Evolutionary conservation across 1,140 invertebrate species (phyloP).

Genomic region (Conopomorpha cramerella): DNA sequence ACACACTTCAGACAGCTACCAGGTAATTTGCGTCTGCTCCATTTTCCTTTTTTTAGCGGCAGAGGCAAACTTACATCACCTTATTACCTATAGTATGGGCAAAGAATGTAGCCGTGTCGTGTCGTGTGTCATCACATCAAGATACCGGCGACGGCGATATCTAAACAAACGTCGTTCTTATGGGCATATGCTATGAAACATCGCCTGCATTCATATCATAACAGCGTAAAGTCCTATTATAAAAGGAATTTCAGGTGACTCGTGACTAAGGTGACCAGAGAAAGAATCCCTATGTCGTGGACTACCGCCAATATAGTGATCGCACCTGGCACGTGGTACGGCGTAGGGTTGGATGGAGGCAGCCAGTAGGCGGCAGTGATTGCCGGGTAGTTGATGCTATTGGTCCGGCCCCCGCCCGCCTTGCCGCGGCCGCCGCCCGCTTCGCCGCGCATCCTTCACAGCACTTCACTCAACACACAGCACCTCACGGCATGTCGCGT

Average conservation of each 20-base stretch:
- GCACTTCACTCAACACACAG: conserved; percentile 18
- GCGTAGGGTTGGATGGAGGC: conserved; percentile 72
- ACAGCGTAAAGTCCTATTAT: not conserved
- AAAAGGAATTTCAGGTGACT: not conserved
- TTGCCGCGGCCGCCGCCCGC: conserved; percentile 44
- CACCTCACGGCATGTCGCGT: conserved; percentile 25
- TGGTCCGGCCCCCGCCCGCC: conserved; percentile 28
- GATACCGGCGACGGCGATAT: too few relatives aligned
- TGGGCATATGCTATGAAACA: too few relatives aligned
- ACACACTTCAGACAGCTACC: too few relatives aligned
- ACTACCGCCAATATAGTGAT: not conserved
- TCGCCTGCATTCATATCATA: too few relatives aligned
- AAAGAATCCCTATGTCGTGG: not conserved
- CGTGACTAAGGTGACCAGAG: not conserved
- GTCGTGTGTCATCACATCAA: too few relatives aligned
- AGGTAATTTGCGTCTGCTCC: too few relatives aligned
- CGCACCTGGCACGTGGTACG: conserved; percentile 77
- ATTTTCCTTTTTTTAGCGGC: too few relatives aligned
- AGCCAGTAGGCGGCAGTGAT: conserved; percentile 82
- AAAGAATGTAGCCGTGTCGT: too few relatives aligned
- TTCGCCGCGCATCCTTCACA: conserved; percentile 49
- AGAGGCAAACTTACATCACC: too few relatives aligned
- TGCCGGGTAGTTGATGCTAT: conserved; percentile 66
- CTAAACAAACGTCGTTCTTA: too few relatives aligned
- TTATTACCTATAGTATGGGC: too few relatives aligned